Evolutionary conservation across 1,140 invertebrate species (phyloP).

Genomic region (Sesamia nonagrioides): DNA sequence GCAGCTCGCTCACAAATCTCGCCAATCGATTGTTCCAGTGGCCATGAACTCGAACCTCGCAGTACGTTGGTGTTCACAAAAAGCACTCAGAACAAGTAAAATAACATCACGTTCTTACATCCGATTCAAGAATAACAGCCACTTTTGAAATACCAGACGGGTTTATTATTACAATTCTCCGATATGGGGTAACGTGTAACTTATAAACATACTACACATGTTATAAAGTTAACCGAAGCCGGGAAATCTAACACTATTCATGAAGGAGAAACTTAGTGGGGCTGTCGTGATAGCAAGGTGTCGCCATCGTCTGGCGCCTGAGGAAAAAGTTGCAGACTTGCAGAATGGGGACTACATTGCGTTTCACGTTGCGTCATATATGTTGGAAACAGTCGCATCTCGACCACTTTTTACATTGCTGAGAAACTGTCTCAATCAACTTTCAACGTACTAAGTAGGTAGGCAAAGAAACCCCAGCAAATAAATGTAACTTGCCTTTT

Average conservation of each 20-base stretch:
- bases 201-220: background rate
- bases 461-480: constrained; percentile 22
- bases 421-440: constrained; percentile 61
- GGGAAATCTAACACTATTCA: constrained; percentile 70
- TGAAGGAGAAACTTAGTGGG: constrained; percentile 68
- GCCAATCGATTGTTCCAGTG: constrained; percentile 80
- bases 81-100: constrained; percentile 65
- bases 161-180: background rate
- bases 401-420: constrained; percentile 56
- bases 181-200: background rate
- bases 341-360: constrained; percentile 63
- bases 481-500: constrained; percentile 25
- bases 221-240: constrained; percentile 3
- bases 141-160: constrained; percentile 19
- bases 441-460: constrained; percentile 56
- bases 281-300: constrained; percentile 59
- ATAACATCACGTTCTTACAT: constrained; percentile 61
- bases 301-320: constrained; percentile 66
- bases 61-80: constrained; percentile 59
- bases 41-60: constrained; percentile 76
- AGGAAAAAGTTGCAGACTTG: constrained; percentile 72
- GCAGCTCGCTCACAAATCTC: constrained; percentile 64
- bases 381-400: constrained; percentile 57
- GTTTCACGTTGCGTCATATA: constrained; percentile 74
- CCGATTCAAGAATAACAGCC: constrained; percentile 27